Base-by-base conservation (phyloP, 2,113 vertebrate species). In the Clarias magur region DNA sequence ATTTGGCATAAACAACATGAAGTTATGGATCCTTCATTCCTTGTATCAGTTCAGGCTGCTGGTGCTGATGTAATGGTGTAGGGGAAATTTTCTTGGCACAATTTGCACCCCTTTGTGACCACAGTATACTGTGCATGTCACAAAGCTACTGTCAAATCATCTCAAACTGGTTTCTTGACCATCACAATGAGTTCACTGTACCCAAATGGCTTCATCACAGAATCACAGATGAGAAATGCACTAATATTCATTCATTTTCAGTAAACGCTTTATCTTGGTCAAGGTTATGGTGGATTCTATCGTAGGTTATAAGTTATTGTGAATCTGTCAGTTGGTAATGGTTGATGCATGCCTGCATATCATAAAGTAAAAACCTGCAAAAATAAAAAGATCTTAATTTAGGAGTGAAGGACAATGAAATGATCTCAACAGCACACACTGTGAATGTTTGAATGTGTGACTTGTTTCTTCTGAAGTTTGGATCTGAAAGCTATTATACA, bases 371-470 rank as follows among this genome's bases (percentile, higher is more conserved):
- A 80, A 30, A 8, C 7, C 54, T 57, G 27, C 78, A 59, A 17
- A 80, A 80, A 59, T 80, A 19, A n/a, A 79, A 56, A 30, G 54
- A 34, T 80, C 56, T 60, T 21, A 59, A 53, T 76, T 42, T 76
- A 79, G 75, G 15, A 3, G 15, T 56, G 25, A 79, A 56, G 53
- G 15, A 25, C 56, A 23, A 23, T 25, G 56, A 38, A 19, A 62
- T 81, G 62, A 81, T 81, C 79, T 62, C 79, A 15, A 1, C n/a
- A 80, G 42, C 19, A 25, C n/a, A 60, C 25, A 21, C 25, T 56
- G 75, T 21, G 9, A 30, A 57, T 60, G 16, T 68, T 68, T 80
- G 48, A 21, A 16, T 67, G 48, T 86, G 62, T 80, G n/a, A 17
- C 27, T 25, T 25, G 6, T 60, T 38, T 11, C 17, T 42, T 38